Evolutionary conservation across 1,140 invertebrate genomes (phyloP), one percentile per base, ranked within the genome.

Genomic region (Subanguina moxae): DNA sequence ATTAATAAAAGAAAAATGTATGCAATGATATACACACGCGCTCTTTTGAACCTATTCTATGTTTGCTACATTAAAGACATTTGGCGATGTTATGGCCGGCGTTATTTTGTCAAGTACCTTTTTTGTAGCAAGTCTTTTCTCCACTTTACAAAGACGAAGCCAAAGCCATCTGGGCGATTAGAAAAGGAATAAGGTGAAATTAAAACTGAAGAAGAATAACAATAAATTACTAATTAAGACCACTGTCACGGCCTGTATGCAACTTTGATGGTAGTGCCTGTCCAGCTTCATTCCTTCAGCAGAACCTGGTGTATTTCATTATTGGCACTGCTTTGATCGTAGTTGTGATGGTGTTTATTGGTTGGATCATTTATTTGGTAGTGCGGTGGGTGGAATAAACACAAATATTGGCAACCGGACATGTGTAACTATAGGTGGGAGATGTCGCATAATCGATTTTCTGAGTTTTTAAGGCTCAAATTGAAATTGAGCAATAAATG

Each of bases 181-280:
- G 58, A 61, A 27, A 28, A 7, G 58, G 58, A 1, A 61, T 19
- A 1, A 61, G 58, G 58, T 45, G 3, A 19, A 17, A 46, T 61
- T 61, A 19, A 21, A n/a, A 15, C 19, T 45, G 28, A 9, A 58
- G 57, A 19, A 19, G 21, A 58, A 23, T 21, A 42, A 58, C 19
- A 19, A 11, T 58, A 52, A 21, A 25, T 52, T 52, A 7, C 48
- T 15, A 25, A 5, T 61, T 32, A 3, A 61, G 58, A 27, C 58
- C 58, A 5, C 27, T 61, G 1, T 61, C 58, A 3, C 3, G 28
- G 7, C 58, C 58, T 21, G 17, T 61, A 3, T 61, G 58, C 19
- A 27, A 27, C n/a, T 61, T 61, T 45, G 58, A 61, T n/a, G 58
- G 58, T 1, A n/a, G 19, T 15, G 42, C n/a, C 17, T 61, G 58